Base-by-base conservation (phyloP, 2,888 invertebrate genomes). In the Brachylomia viminalis region DNA sequence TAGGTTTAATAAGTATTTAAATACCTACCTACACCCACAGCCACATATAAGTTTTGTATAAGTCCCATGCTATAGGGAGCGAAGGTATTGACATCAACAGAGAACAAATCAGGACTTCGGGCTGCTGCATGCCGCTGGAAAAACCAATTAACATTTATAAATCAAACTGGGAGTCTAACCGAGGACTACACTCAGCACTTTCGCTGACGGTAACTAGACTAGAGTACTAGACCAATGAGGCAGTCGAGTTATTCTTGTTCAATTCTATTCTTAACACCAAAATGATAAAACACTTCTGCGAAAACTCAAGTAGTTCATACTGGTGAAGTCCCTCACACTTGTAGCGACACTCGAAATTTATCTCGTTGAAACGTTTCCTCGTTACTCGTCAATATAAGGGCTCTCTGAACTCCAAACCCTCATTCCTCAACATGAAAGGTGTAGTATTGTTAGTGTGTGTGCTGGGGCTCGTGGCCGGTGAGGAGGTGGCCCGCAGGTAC, bases 401-500 rank as follows among this genome's bases (percentile, higher is more conserved):
- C 73, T 38, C 4, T 38, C 33, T n/a, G 2, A n/a, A n/a, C 17
- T 27, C 15, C 20, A 42, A n/a, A 15, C 6, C 45, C 11, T n/a
- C 56, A 83, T 13, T 72, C 52, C 10, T 27, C 30, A 70, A 1
- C 7, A 81, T 81, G 79, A 83, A 72, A 61, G 17, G 2, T 15
- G 33, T 61, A 1, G n/a, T 69, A 23, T 15, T 77, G 61, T 52
- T 73, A 6, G 62, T 64, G n/a, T 78, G 69, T 67, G 27, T 68
- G 11, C 15, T 81, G 15, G 30, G 30, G 1, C 15, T 83, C 38
- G 72, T 17, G 47, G 56, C 15, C 0, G 23, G 68, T 0, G 66
- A 58, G 15, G 38, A 83, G 17, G 69, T 83, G 52, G 83, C 38
- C 0, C 78, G 65, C 8, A n/a, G 61, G 38, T 84, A 85, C 38